Conservation (phyloP, 2,797 vertebrate species). For the Lagodon rhomboides region DNA sequence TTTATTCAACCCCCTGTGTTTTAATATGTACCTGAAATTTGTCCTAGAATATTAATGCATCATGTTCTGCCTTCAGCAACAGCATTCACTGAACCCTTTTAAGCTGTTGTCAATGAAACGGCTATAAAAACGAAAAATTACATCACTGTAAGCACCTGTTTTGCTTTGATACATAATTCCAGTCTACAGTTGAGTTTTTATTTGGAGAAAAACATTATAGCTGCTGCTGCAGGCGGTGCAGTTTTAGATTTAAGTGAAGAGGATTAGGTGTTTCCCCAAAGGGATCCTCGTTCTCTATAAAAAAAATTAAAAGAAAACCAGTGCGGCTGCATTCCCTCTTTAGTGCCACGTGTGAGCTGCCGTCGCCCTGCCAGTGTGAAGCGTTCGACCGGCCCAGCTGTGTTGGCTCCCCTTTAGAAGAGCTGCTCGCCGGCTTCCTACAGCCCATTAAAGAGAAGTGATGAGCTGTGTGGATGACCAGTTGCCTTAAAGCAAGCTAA, state of each 20-base stretch:
- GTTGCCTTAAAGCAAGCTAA: conserved; percentile 40
- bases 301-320: conserved; percentile 15
- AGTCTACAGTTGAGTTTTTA: conserved; percentile 33
- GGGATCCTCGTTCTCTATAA: conserved; percentile 42
- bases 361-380: conserved; percentile 46
- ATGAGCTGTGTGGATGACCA: conserved; percentile 44
- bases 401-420: conserved; percentile 19
- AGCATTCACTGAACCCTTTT: conserved; percentile 24
- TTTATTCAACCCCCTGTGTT: neutral
- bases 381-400: conserved; percentile 24
- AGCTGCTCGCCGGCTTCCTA: conserved; percentile 40
- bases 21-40: neutral
- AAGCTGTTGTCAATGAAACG: conserved; percentile 27
- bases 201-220: conserved; percentile 43
- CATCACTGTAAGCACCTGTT: conserved; percentile 60
- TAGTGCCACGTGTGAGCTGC: conserved; percentile 53
- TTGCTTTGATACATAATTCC: conserved; percentile 52
- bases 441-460: conserved; percentile 50
- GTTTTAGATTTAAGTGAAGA: conserved; percentile 61
- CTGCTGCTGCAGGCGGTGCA: conserved; percentile 55
- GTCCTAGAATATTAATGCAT: conserved; percentile 1
- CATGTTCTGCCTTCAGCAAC: conserved; percentile 27
- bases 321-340: conserved; percentile 52
- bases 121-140: conserved; percentile 52
- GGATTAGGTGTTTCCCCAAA: conserved; percentile 66